Base-by-base conservation (phyloP, 2,888 invertebrate genomes). In the Drosophila gaucha region DNA sequence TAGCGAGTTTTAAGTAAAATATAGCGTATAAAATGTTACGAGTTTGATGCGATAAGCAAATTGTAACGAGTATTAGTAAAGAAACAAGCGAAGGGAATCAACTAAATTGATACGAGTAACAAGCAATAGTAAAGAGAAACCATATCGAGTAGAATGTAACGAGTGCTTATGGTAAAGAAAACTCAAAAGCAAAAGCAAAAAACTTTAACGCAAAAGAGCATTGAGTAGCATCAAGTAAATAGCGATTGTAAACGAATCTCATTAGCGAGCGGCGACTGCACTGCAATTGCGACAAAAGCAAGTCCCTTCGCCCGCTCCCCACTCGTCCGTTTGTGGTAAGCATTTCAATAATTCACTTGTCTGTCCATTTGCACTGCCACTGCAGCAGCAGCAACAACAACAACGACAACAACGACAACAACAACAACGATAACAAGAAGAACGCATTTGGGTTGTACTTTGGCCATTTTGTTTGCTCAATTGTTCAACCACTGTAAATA, bases 401-500 rank as follows among this genome's bases (percentile, higher is more conserved):
- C 36, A 41, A 20, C 55, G 54, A 30, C 55, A 57, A 35, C 33
- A 24, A 9, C 12, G 12, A 20, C 22, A 18, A 10, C 18, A 9
- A 14, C 20, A 26, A 16, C 16, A 26, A 6, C n/a, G 9, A 39
- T 28, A 41, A 14, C 4, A 16, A 41, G 8, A 14, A 2, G 14
- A 43, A 4, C 44, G 22, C 44, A 68, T 68, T 74, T 47, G 58
- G 56, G 52, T 47, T 50, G 72, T 26, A 35, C 58, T 73, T 62
- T 59, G 51, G 57, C 55, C 39, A 72, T 65, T 73, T 72, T 70
- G 75, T 74, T 76, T 86, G 64, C 69, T 49, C 69, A 67, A 80
- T 86, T 79, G 84, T 79, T 74, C 67, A 67, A 50, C 67, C 63
- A 71, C 62, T 83, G 84, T 77, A 83, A 86, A 82, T 83, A 80